Evolutionary conservation across 2,113 vertebrate species (phyloP).

Genomic region (Anthoscopus minutus): DNA sequence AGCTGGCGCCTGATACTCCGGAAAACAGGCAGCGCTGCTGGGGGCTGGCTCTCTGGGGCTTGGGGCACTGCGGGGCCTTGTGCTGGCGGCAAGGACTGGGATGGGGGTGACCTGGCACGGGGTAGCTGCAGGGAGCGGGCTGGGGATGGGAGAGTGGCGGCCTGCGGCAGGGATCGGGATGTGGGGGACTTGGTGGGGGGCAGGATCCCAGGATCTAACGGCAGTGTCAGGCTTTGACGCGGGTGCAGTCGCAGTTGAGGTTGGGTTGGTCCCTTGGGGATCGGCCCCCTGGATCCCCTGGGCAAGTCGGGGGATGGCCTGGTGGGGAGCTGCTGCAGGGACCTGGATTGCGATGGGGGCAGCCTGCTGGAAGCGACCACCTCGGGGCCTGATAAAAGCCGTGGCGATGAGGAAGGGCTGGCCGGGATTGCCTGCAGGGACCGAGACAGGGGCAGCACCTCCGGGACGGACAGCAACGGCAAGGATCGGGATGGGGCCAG

Average conservation of each 20-base stretch:
- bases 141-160: not conserved
- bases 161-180: not conserved
- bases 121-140: not conserved
- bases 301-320: not conserved
- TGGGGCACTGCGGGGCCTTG: fast-evolving
- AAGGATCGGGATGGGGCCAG: not conserved
- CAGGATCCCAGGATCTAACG: not conserved
- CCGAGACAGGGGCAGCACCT: not conserved
- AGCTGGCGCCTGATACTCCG: conserved; percentile 72
- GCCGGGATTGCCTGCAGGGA: not conserved
- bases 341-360: not conserved
- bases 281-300: not conserved
- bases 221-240: not conserved
- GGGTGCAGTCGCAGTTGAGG: not conserved
- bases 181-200: not conserved
- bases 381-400: not conserved
- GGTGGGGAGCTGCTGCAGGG: conserved; percentile 30
- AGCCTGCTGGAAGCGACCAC: not conserved
- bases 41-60: not conserved
- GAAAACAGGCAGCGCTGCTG: not conserved
- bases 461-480: not conserved
- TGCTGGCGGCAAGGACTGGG: not conserved
- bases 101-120: not conserved
- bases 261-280: not conserved
- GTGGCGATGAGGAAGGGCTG: not conserved